A percentile compares a stretch with the other conserved stretches of the same genome.
These are phyloP conservation scores for Lysandra coridon DNA, from an alignment of 2,888 invertebrate species.

Conservation along the genomic window DNA sequence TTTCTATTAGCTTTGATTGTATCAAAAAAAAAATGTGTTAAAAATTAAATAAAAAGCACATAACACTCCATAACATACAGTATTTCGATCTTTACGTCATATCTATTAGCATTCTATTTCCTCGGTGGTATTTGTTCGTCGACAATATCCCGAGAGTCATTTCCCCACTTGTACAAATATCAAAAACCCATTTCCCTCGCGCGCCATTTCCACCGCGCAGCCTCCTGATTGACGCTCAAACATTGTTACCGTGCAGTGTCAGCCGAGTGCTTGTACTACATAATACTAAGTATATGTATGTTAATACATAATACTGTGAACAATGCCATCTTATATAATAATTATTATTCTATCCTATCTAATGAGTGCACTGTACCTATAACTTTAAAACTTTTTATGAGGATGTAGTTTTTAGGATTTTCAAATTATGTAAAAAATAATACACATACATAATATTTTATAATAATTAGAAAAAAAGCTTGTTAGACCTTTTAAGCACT, in stretches of 20 bases:
- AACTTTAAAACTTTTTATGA: no score
- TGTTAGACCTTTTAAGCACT: not conserved
- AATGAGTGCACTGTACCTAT: no score
- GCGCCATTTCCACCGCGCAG: conserved; percentile 57
- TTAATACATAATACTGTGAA: not conserved
- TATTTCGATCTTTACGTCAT: conserved; percentile 6
- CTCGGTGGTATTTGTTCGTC: conserved; percentile 49
- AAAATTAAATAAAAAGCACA: no score
- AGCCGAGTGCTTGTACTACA: conserved; percentile 5
- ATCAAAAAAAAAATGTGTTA: no score
- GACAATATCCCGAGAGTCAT: conserved; percentile 74
- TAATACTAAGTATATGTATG: not conserved
- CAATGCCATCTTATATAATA: no score
- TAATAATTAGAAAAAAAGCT: not conserved
- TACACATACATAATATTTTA: not conserved
- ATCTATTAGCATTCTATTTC: conserved; percentile 42
- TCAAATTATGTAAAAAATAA: no score
- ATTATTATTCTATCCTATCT: no score
- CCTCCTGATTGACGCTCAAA: conserved; percentile 49
- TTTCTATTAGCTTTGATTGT: not conserved
- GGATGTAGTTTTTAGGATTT: no score
- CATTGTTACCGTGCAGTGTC: conserved; percentile 36
- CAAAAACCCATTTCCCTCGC: conserved; percentile 72
- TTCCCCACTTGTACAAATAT: conserved; percentile 76
- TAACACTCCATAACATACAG: not conserved